Percentiles rank a stretch among this genome's conserved stretches.
Evolutionary conservation across 2,113 vertebrate species (phyloP).

Genomic region (Tachysurus vachellii): DNA sequence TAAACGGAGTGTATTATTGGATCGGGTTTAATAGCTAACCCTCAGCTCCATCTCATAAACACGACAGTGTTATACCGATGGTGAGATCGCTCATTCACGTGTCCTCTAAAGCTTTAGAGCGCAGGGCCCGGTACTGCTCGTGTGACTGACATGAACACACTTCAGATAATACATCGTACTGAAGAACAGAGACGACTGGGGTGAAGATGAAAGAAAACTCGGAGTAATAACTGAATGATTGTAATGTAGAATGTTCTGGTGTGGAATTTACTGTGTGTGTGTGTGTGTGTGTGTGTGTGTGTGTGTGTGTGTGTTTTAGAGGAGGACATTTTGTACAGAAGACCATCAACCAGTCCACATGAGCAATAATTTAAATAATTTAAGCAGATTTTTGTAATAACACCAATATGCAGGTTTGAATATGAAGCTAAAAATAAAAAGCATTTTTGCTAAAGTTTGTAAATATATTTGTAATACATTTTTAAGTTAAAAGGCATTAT

Average conservation of each 20-base stretch:
- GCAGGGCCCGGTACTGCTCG: neutral
- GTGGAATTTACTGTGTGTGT: neutral
- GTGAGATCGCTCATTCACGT: conserved; percentile 45
- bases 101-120: conserved; percentile 32
- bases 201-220: neutral
- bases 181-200: neutral
- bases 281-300: no score
- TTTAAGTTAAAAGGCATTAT: neutral
- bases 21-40: conserved; percentile 63
- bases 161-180: neutral
- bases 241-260: neutral
- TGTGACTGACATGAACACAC: conserved; percentile 15
- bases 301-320: neutral
- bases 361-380: neutral
- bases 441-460: neutral
- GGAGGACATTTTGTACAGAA: neutral
- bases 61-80: conserved; percentile 59
- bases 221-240: neutral
- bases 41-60: conserved; percentile 67
- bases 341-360: neutral
- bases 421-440: neutral
- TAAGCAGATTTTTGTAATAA: neutral
- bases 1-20: conserved; percentile 70
- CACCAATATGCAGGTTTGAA: neutral
- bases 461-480: neutral